phyloP scores from a whole-genome alignment of 2,797 vertebrate species.

The Coluber constrictor region DNA sequence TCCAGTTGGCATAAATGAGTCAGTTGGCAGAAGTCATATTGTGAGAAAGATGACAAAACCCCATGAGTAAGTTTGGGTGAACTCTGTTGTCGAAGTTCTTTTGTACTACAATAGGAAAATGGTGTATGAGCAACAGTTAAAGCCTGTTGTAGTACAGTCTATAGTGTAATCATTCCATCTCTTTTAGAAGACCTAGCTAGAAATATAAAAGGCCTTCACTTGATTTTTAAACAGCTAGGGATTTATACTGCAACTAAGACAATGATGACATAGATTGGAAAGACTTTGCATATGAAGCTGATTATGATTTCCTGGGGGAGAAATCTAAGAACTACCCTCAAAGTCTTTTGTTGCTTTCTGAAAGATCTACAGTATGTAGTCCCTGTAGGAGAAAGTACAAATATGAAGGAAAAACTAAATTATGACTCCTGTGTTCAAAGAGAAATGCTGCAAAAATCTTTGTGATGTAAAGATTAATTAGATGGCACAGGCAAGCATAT shows the following conservation, averaged over 20 bases:
- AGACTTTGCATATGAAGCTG: neutral
- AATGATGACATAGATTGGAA: neutral
- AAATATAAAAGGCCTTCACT: neutral
- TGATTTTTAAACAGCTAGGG: neutral
- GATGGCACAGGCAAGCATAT: neutral
- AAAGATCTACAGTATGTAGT: neutral
- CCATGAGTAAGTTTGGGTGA: neutral
- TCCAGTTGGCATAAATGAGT: neutral
- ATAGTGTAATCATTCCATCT: neutral
- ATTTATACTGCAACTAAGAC: neutral
- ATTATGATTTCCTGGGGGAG: neutral
- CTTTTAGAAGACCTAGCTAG: neutral
- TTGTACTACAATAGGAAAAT: neutral
- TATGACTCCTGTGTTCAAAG: neutral
- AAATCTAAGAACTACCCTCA: neutral
- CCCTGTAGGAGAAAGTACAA: neutral
- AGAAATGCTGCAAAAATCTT: neutral
- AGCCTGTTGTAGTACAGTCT: neutral
- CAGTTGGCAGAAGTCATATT: neutral
- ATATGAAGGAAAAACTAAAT: neutral
- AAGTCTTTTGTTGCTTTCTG: neutral
- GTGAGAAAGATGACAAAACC: neutral
- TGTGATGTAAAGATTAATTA: neutral
- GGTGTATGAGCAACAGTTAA: neutral
- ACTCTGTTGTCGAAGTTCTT: neutral